Conservation (phyloP, 1,140 invertebrate species). For the Piezodorus guildinii region DNA sequence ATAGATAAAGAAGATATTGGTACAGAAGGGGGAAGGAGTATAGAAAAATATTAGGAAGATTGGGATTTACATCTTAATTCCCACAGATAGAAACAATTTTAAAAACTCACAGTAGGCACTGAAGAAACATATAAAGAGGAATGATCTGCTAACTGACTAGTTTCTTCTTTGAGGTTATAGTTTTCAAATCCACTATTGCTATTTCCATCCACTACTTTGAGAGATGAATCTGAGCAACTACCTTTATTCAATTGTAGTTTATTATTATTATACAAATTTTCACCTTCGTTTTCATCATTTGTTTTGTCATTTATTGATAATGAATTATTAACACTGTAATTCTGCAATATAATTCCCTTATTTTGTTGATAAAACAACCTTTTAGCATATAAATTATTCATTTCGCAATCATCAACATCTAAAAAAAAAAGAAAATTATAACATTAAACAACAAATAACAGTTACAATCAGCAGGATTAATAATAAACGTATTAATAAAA, state of each 20-base stretch:
- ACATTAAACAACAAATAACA: not conserved
- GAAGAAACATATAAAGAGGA: not conserved
- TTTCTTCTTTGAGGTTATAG: too few species aligned
- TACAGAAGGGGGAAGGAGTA: not conserved
- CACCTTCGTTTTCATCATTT: conserved; percentile 4
- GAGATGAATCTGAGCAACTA: not conserved
- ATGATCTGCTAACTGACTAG: not conserved
- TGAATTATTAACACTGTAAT: not conserved
- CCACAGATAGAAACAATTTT: not conserved
- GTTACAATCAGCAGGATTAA: too few species aligned
- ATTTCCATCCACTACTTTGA: not conserved
- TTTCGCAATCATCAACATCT: conserved; percentile 4
- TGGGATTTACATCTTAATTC: too few species aligned
- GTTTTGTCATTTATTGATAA: not conserved
- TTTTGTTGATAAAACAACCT: conserved; percentile 1
- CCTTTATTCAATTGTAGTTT: not conserved
- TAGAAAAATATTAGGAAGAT: not conserved
- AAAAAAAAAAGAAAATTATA: not conserved
- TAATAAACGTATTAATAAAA: too few species aligned
- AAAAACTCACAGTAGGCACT: not conserved
- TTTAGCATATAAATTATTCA: conserved; percentile 4
- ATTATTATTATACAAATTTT: not conserved
- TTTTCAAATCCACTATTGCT: not conserved
- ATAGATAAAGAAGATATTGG: not conserved
- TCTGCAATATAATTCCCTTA: not conserved